These are phyloP conservation scores for Monopis laevigella DNA, from an alignment of 2,888 invertebrate species.

Conservation along the genomic window DNA sequence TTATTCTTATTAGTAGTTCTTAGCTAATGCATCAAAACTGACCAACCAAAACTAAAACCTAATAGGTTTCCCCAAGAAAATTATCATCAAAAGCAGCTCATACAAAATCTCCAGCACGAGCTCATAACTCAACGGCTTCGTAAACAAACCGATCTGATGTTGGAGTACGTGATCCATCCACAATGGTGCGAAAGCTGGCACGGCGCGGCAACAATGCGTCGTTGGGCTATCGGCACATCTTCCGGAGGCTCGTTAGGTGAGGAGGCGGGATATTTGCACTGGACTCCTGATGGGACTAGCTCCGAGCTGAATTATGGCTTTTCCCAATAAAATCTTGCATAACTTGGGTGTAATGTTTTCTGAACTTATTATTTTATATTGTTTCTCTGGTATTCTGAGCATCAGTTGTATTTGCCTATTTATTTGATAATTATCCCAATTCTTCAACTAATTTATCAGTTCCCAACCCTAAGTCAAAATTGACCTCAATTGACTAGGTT, in stretches of 20 bases:
- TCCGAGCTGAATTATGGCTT: slow-evolving; percentile 10
- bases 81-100: too few species aligned
- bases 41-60: too few species aligned
- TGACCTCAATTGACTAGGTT: too few species aligned
- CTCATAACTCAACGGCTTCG: slow-evolving; percentile 33
- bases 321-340: slow-evolving; percentile 6
- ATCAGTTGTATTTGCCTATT: too few species aligned
- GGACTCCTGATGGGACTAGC: slow-evolving; percentile 10
- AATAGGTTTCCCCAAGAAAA: too few species aligned
- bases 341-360: background rate
- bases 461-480: too few species aligned
- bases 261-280: slow-evolving; percentile 50
- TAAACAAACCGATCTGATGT: slow-evolving; percentile 51
- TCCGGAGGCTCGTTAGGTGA: slow-evolving; percentile 52
- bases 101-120: background rate
- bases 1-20: too few species aligned
- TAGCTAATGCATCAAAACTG: too few species aligned
- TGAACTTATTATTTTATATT: too few species aligned
- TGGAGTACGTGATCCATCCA: slow-evolving; percentile 23
- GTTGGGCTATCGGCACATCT: slow-evolving; percentile 56
- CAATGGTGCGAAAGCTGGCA: slow-evolving; percentile 67
- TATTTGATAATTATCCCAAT: too few species aligned
- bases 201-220: slow-evolving; percentile 57
- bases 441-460: too few species aligned
- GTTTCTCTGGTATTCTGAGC: too few species aligned